These are phyloP conservation scores for Eurytoma adleriae DNA, from an alignment of 2,888 invertebrate genomes.

Conservation along the genomic window DNA sequence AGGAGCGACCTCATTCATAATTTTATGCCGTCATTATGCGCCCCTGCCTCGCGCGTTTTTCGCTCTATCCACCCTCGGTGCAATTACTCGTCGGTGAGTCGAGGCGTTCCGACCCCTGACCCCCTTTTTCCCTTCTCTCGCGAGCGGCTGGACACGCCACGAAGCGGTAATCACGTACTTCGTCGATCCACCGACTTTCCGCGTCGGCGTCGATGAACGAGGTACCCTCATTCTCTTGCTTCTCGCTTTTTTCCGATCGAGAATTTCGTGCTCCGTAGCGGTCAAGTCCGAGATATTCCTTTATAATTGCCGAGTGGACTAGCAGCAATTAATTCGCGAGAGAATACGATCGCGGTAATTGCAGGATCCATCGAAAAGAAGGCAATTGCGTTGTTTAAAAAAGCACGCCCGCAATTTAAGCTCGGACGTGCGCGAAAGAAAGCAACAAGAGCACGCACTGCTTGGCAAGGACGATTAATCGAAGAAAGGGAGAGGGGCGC, in stretches of 20 bases:
- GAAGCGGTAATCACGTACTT: slow-evolving; percentile 72
- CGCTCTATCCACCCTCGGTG: slow-evolving; percentile 64
- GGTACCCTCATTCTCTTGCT: neutral
- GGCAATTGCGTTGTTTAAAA: too few species aligned
- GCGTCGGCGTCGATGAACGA: neutral
- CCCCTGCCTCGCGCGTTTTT: slow-evolving; percentile 60
- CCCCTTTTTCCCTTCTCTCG: slow-evolving; percentile 68
- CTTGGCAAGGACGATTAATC: slow-evolving; percentile 32
- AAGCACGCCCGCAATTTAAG: too few species aligned
- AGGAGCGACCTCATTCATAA: slow-evolving; percentile 27
- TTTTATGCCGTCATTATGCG: slow-evolving; percentile 11
- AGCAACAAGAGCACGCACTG: neutral
- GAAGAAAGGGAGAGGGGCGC: slow-evolving; percentile 13
- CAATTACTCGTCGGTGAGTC: slow-evolving; percentile 73
- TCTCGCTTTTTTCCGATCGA: slow-evolving; percentile 1
- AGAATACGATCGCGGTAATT: too few species aligned
- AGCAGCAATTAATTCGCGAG: too few species aligned
- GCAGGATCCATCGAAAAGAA: too few species aligned
- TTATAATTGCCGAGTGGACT: too few species aligned
- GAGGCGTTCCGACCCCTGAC: slow-evolving; percentile 74
- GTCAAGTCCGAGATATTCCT: too few species aligned
- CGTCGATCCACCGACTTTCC: slow-evolving; percentile 30
- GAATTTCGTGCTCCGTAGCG: neutral
- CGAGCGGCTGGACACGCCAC: slow-evolving; percentile 27
- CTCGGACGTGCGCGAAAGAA: too few species aligned